Evolutionary conservation across 2,888 invertebrate genomes (phyloP).

Genomic region (Watsonalla cultraria): DNA sequence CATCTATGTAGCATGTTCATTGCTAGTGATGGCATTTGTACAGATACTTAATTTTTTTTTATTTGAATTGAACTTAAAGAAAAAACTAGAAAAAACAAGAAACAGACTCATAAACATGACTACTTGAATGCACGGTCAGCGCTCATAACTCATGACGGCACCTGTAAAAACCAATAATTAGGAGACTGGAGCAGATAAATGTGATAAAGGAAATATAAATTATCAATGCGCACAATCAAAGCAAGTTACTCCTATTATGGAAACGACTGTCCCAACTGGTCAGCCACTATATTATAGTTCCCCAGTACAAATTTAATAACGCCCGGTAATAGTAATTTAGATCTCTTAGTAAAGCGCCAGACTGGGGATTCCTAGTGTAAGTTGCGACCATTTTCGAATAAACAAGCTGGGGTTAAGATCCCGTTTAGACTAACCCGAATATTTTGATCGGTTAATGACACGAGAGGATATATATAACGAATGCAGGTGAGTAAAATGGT

Average conservation of each 20-base stretch:
- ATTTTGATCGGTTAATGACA: background rate
- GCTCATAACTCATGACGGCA: no score
- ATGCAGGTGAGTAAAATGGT: background rate
- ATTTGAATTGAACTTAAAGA: no score
- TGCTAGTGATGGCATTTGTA: no score
- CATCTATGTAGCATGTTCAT: no score
- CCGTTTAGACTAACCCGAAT: background rate
- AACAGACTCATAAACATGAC: no score
- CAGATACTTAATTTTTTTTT: no score
- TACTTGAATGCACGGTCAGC: no score
- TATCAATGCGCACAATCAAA: background rate
- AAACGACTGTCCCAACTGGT: slow-evolving; percentile 4
- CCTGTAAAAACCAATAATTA: no score
- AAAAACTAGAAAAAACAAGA: no score
- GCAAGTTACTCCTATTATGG: background rate
- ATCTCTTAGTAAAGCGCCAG: slow-evolving; percentile 16
- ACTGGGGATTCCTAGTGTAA: slow-evolving; percentile 10
- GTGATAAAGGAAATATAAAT: no score
- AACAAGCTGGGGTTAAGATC: background rate
- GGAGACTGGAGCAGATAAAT: no score
- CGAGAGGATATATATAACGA: background rate
- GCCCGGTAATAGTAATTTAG: slow-evolving; percentile 23
- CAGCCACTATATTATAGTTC: slow-evolving; percentile 18
- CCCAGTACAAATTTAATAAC: slow-evolving; percentile 27
- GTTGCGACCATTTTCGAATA: slow-evolving; percentile 15